A percentile compares a stretch with the other conserved stretches of the same genome.
Evolutionary conservation across 2,113 vertebrate species (phyloP).

Genomic region (Todiramphus saurophagus): DNA sequence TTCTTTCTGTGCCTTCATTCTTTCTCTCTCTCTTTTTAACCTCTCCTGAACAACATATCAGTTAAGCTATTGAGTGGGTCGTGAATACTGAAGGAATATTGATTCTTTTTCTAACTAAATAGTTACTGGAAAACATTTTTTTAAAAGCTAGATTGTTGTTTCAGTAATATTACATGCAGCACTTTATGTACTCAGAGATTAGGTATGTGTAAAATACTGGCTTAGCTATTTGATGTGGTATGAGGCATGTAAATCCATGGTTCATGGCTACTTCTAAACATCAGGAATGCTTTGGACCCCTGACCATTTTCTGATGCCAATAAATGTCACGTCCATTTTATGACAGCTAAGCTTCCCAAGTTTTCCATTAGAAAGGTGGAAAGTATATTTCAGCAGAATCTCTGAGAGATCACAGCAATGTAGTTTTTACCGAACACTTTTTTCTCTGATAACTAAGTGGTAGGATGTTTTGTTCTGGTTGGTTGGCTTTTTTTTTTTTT

Average conservation of each 20-base stretch:
- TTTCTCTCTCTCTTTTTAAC: conserved; percentile 6
- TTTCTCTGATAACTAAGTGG: background rate
- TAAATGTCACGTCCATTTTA: background rate
- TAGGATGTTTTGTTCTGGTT: background rate
- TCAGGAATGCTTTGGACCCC: background rate
- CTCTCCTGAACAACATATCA: conserved; percentile 52
- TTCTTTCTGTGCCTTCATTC: conserved; percentile 58
- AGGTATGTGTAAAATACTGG: background rate
- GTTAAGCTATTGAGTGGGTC: conserved; percentile 31
- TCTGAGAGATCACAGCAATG: background rate
- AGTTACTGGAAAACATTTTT: conserved; percentile 33
- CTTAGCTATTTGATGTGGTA: conserved; percentile 4
- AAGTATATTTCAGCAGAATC: background rate
- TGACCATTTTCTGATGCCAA: background rate
- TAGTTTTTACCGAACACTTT: background rate
- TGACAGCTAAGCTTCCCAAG: background rate
- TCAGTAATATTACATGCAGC: conserved; percentile 11
- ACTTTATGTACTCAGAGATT: background rate
- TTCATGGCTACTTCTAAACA: background rate
- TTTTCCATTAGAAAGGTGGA: background rate
- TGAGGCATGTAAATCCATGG: background rate
- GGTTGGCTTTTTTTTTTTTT: background rate
- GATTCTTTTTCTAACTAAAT: conserved; percentile 51
- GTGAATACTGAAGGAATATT: conserved; percentile 48
- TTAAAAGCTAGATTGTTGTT: background rate